Evolutionary conservation across 1,140 invertebrate species (phyloP).

Genomic region (Drosophila subpulchrella): DNA sequence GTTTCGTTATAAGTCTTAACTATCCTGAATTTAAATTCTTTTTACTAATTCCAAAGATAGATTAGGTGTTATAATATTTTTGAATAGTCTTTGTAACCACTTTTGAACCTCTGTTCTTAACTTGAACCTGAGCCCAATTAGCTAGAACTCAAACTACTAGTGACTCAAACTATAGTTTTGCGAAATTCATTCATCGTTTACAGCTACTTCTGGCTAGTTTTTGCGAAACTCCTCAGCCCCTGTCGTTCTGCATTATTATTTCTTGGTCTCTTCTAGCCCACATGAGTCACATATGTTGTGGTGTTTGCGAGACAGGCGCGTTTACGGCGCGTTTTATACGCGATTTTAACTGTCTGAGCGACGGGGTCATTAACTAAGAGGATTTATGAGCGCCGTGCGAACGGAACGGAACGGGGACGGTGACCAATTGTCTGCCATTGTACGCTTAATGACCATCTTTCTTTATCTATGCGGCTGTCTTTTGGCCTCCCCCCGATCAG

Average conservation of each 20-base stretch:
- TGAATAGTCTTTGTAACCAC: too few relatives aligned
- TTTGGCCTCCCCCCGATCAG: conserved; percentile 23
- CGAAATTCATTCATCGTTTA: conserved; percentile 37
- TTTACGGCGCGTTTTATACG: conserved; percentile 71
- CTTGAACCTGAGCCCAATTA: conserved; percentile 4
- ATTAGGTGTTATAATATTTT: too few relatives aligned
- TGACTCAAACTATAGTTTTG: conserved; percentile 22
- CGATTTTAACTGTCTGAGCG: conserved; percentile 76
- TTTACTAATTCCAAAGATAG: too few relatives aligned
- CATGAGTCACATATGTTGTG: conserved; percentile 55
- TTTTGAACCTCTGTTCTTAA: neutral
- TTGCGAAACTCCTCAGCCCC: conserved; percentile 17
- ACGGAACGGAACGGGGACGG: conserved; percentile 35
- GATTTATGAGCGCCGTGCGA: conserved; percentile 74
- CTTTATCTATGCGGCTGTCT: conserved; percentile 35
- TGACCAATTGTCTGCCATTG: conserved; percentile 59
- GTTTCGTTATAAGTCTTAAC: too few relatives aligned
- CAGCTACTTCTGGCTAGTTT: conserved; percentile 14
- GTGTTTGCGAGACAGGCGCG: conserved; percentile 38
- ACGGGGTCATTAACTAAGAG: conserved; percentile 81
- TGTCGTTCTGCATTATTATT: conserved; percentile 2
- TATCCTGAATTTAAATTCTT: neutral
- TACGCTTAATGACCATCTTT: conserved; percentile 50
- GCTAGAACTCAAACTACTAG: neutral
- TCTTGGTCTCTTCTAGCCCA: conserved; percentile 33